Base-by-base conservation (phyloP, 2,888 invertebrate species). In the Trachelus troglodyta region DNA sequence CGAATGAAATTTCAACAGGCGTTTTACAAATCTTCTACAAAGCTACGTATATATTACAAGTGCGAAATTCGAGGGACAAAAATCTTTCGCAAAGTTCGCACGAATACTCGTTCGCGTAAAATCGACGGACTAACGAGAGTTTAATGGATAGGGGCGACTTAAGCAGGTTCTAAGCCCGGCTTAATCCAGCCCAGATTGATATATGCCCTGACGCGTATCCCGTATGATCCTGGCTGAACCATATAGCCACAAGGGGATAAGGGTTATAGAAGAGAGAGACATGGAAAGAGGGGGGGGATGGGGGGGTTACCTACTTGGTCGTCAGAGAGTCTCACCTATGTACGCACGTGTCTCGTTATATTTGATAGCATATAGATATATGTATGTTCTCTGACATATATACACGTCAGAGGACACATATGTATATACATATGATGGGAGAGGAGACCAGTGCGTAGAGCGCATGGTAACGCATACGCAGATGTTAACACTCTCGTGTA, bases 141-240 rank as follows among this genome's bases (percentile, higher is more conserved):
- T 85, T 85, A 85, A 85, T 85, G 83, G 83, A 79, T 33, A 71
- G 71, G 74, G 76, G 81, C 15, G 74, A 84, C 78, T 79, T 73
- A 78, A 79, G 79, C 81, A 77, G 74, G 76, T 76, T 75, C 76
- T 34, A 69, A 75, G 76, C 78, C 40, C 75, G 34, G 37, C 76
- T 82, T 83, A 78, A 85, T 82, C 79, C 79, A 78, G 40, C 75
- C 75, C 78, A 83, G 80, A 84, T 85, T 83, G 83, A 83, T 85
- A 80, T 78, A 74, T 73, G 76, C 79, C 35, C 34, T 34, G n/a
- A 33, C 74, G 74, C 35, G 74, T 74, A 74, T 34, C 74, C 74
- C 37, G 74, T 34, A 35, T 74, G 33, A 74, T 74, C 74, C 74
- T 34, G 11, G 74, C 74, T 30, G 30, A 74, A 74, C 74, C 74